Evolutionary conservation across 92 coral and sea anemone species (phyloP).

Genomic region (Blastomussa wellsi): DNA sequence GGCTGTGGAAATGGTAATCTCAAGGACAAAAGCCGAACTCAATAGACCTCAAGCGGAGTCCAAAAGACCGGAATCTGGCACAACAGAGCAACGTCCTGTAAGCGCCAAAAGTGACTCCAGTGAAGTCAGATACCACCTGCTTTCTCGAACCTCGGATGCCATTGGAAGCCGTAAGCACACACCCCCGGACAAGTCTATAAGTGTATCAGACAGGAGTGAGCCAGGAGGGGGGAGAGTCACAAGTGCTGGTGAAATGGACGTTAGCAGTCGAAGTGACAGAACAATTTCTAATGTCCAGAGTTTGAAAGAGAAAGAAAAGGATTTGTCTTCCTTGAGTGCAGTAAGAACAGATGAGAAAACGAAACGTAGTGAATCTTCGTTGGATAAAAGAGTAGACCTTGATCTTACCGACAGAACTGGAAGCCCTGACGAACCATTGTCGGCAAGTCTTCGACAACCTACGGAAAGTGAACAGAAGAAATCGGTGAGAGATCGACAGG

Average conservation of each 20-base stretch:
- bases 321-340: neutral
- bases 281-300: constrained; percentile 41
- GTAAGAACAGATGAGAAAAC: neutral
- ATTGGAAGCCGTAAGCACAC: constrained; percentile 24
- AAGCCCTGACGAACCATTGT: constrained; percentile 7
- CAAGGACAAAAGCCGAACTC: constrained; percentile 76
- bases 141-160: constrained; percentile 40
- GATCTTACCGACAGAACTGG: constrained; percentile 22
- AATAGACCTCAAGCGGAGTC: constrained; percentile 48
- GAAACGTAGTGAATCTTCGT: neutral
- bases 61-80: constrained; percentile 18
- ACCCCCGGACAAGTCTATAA: constrained; percentile 22
- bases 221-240: constrained; percentile 27
- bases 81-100: constrained; percentile 4
- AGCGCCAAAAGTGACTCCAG: constrained; percentile 24
- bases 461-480: constrained; percentile 2
- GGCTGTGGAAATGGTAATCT: constrained; percentile 87
- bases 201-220: constrained; percentile 23
- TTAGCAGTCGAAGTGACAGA: constrained; percentile 61
- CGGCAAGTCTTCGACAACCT: constrained; percentile 8
- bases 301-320: constrained; percentile 31
- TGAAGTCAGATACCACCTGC: constrained; percentile 34
- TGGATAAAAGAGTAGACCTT: constrained; percentile 10
- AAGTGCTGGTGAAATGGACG: constrained; percentile 50
- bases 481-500: constrained; percentile 16